These are phyloP conservation scores for Meandrusa payeni DNA, from an alignment of 2,888 invertebrate genomes.

Conservation along the genomic window DNA sequence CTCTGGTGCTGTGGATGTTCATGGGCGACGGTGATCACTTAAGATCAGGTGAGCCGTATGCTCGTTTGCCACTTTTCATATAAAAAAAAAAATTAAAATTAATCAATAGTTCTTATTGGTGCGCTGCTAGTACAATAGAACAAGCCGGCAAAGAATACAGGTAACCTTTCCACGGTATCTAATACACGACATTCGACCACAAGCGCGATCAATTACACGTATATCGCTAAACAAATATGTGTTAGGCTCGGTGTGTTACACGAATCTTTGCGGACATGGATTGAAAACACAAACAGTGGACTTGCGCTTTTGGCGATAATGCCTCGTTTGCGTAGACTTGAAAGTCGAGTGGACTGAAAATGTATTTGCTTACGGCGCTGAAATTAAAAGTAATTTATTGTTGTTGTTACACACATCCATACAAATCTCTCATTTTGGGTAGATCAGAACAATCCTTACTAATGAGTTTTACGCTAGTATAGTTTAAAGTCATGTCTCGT, in stretches of 20 bases:
- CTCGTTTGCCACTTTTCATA: no score
- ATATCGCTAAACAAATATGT: slow-evolving; percentile 69
- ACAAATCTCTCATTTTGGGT: no score
- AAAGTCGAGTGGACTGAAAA: slow-evolving; percentile 16
- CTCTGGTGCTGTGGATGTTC: no score
- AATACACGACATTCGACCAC: slow-evolving; percentile 46
- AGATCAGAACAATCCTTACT: no score
- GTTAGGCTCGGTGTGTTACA: slow-evolving; percentile 50
- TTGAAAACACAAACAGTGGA: slow-evolving; percentile 59
- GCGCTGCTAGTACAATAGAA: no score
- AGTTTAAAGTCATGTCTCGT: no score
- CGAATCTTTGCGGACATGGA: slow-evolving; percentile 52
- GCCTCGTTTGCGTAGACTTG: slow-evolving; percentile 41
- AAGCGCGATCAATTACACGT: slow-evolving; percentile 60
- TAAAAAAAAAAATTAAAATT: no score
- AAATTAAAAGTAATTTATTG: slow-evolving; percentile 20
- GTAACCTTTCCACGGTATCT: slow-evolving; percentile 5
- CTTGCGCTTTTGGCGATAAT: slow-evolving; percentile 54
- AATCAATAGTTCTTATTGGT: no score
- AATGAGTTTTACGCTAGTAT: no score
- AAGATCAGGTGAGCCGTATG: no score
- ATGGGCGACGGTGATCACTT: no score
- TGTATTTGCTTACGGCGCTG: slow-evolving; percentile 12
- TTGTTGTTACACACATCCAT: no score
- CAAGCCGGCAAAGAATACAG: slow-evolving; percentile 3